phyloP scores from a whole-genome alignment of 2,797 vertebrate species.

The Tadarida brasiliensis region DNA sequence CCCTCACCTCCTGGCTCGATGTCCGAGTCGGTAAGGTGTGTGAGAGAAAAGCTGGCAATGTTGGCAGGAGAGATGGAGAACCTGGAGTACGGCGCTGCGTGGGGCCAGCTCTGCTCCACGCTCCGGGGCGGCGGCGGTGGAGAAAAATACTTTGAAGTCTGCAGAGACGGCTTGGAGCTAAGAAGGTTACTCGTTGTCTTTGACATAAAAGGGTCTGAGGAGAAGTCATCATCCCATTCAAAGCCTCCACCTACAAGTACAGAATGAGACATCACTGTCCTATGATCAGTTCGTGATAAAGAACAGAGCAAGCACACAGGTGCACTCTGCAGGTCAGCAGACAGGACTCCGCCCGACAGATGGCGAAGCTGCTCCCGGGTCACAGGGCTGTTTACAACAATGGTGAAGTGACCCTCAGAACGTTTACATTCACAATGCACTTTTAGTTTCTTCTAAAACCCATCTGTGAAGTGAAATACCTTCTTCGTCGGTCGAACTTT shows the following conservation, averaged over 20 bases:
- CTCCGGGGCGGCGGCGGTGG: slow-evolving; percentile 90
- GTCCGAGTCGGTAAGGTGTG: slow-evolving; percentile 96
- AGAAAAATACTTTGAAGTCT: slow-evolving; percentile 92
- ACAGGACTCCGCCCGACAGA: background rate
- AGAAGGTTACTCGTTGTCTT: slow-evolving; percentile 90
- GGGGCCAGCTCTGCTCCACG: slow-evolving; percentile 92
- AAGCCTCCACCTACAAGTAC: slow-evolving; percentile 93
- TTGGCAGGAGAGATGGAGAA: slow-evolving; percentile 98
- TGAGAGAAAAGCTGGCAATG: slow-evolving; percentile 96
- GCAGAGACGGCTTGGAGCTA: slow-evolving; percentile 87
- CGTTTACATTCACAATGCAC: background rate
- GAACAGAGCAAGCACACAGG: background rate
- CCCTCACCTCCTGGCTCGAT: slow-evolving; percentile 96
- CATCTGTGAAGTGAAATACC: slow-evolving; percentile 86
- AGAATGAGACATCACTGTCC: background rate
- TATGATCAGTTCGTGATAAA: background rate
- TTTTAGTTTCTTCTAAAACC: background rate
- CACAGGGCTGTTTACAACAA: rapidly evolving
- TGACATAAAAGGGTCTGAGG: slow-evolving; percentile 92
- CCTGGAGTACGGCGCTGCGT: slow-evolving; percentile 91
- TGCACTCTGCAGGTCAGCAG: background rate
- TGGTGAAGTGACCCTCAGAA: background rate
- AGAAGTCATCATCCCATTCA: slow-evolving; percentile 99
- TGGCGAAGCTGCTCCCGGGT: background rate
- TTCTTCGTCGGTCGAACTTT: slow-evolving; percentile 99